Percentiles rank a stretch among this genome's conserved stretches.
phyloP scores from a whole-genome alignment of 2,797 vertebrate species.

The Falco columbarius region DNA sequence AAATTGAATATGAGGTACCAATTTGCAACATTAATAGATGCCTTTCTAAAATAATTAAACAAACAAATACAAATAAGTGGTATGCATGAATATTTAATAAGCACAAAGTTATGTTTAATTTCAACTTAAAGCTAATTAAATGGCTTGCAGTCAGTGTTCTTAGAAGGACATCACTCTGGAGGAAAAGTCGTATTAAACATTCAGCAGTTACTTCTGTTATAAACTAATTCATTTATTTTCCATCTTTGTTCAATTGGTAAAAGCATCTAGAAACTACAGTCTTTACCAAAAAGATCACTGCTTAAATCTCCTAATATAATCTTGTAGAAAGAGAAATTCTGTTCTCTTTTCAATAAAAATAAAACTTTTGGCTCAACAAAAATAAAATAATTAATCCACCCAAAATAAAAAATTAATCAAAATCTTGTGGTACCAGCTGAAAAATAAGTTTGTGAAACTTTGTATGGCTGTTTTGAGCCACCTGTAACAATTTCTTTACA shows the following conservation, averaged over 20 bases:
- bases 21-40: not conserved
- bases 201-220: not conserved
- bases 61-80: not conserved
- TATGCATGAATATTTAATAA: slow-evolving; percentile 15
- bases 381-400: not conserved
- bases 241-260: not conserved
- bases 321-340: not conserved
- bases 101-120: slow-evolving; percentile 17
- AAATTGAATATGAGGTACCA: not conserved
- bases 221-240: slow-evolving; percentile 18
- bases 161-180: not conserved
- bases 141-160: not conserved
- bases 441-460: not conserved
- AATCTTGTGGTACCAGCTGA: not conserved
- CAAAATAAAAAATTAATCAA: not conserved
- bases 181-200: slow-evolving; percentile 20
- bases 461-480: not conserved
- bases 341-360: not conserved
- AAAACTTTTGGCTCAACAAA: not conserved
- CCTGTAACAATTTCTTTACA: not conserved
- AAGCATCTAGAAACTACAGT: not conserved
- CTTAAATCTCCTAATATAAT: not conserved
- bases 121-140: slow-evolving; percentile 29
- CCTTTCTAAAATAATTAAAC: slow-evolving; percentile 21
- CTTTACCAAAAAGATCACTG: not conserved